Base-by-base conservation (phyloP, 2,113 vertebrate genomes). In the Indri indri region DNA sequence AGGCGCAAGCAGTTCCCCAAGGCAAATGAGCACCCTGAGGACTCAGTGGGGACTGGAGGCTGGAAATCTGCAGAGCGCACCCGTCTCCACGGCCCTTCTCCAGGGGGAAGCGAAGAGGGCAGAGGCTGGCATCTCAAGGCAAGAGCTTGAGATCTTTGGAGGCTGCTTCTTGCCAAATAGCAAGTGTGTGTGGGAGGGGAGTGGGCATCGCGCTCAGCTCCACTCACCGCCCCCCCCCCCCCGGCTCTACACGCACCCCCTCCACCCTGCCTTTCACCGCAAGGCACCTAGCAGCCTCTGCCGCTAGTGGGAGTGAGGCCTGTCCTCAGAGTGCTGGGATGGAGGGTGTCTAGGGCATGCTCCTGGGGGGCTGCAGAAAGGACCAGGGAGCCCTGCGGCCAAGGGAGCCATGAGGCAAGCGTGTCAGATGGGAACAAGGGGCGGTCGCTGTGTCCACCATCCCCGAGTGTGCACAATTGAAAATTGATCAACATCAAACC, bases 381-480 rank as follows among this genome's bases (percentile, higher is more conserved):
- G 22, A 40, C 37, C 20, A 71, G 37, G 23, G 70, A 37, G 11
- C 37, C 45, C 30, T 50, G 25, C 2, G 32, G 74, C 20, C 22
- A 42, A n/a, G 61, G 61, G 30, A 30, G 61, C 42, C 2, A 1
- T 7, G 30, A 18, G 85, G n/a, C 20, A 30, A 16, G 22, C 6
- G 8, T 18, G 25, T 34, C 34, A 59, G 18, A 40, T 47, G 73
- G 23, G 23, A 70, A 40, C 17, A 16, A 34, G 34, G 40, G 8
- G 1, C 6, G 11, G n/a, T 34, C 18, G 18, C n/a, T 17, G 30
- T 0, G 14, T 42, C 14, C 27, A 42, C 37, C n/a, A 37, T 45
- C 54, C 57, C 8, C 14, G 40, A 1, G 6, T 13, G 45, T 0
- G 3, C 25, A 27, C 3, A 23, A 52, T 8, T 16, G 71, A 32